A percentile compares a stretch with the other conserved stretches of the same genome.
Evolutionary conservation across 2,797 vertebrate genomes (phyloP).

Genomic region (Trachops cirrhosus): DNA sequence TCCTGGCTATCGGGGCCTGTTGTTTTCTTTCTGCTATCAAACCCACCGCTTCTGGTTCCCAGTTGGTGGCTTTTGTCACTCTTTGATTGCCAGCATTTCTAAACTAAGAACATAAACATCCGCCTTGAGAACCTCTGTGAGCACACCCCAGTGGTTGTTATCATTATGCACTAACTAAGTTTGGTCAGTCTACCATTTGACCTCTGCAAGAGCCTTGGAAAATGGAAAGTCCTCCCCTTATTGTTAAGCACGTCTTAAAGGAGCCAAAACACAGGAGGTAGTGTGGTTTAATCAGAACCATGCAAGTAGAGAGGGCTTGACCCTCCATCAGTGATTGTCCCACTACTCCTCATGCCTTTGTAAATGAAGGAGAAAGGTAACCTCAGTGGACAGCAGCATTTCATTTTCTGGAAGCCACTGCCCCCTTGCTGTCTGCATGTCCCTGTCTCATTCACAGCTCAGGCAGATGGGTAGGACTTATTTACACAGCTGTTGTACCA

Average conservation of each 20-base stretch:
- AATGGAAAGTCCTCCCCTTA: neutral
- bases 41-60: neutral
- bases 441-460: neutral
- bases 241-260: neutral
- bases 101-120: neutral
- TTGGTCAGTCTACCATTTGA: neutral
- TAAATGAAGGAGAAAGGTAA: neutral
- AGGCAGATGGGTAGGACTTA: neutral
- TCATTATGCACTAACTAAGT: neutral
- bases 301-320: neutral
- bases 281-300: neutral
- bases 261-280: neutral
- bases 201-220: neutral
- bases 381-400: neutral
- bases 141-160: neutral
- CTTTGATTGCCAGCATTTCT: neutral
- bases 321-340: neutral
- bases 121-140: neutral
- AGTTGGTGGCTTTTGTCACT: neutral
- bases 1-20: neutral
- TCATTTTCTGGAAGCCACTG: neutral
- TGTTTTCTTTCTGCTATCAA: neutral
- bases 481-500: neutral
- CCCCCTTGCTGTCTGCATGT: neutral
- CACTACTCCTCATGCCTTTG: neutral